Base-by-base conservation (phyloP, 2,888 invertebrate species). In the Cataglyphis rosenhaueri region DNA sequence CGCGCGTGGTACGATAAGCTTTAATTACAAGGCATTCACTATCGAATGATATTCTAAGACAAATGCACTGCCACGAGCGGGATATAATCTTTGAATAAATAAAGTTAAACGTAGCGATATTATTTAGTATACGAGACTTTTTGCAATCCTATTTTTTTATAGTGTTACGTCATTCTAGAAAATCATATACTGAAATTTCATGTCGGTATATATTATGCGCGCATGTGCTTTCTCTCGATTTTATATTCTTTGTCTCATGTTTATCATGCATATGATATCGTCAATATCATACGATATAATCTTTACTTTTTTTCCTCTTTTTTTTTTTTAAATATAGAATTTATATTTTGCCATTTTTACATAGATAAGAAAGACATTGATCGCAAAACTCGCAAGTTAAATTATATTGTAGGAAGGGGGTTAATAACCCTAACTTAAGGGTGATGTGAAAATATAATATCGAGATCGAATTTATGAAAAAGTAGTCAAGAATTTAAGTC, bases 21-120 rank as follows among this genome's bases (percentile, higher is more conserved):
- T 68, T 57, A 78, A 78, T 78, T 59, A 21, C n/a, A 70, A 41
- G 59, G 32, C 32, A 29, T 25, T 41, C 21, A 10, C 57, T 41
- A 68, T 59, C 32, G 21, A 70, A 57, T 44, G 41, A 4, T 59
- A 44, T 78, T 21, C 59, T 18, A 35, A 59, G 12, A 78, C 29
- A 57, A 70, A 35, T 70, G 18, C 44, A 32, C 3, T 44, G 68
- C 41, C 8, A 41, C 21, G 18, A 59, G 2, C 32, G 41, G 4
- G 4, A 35, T 55, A 32, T 9, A 32, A 70, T 66, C 75, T 38
- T 38, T 44, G 57, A 78, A 35, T 59, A 78, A 78, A 59, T 78
- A 70, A 78, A 44, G 32, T 59, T 21, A 32, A 78, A 41, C 6
- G 10, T 10, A 21, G 29, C 38, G 21, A 68, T 78, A 68, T 59